Conservation (phyloP, 2,797 vertebrate genomes). For the Enteromius fasciolatus region DNA sequence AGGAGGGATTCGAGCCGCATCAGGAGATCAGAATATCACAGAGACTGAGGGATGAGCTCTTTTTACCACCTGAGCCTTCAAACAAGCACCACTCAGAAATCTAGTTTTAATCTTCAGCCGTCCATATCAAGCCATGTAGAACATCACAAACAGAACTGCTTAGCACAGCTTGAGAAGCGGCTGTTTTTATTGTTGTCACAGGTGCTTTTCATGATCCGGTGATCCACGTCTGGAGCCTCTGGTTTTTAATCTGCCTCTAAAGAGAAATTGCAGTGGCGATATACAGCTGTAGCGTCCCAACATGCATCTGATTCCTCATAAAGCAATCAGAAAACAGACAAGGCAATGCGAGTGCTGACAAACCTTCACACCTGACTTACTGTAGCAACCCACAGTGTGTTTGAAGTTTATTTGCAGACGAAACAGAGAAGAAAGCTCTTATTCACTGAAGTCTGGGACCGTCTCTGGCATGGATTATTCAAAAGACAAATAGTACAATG, state of each 20-base stretch:
- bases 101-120: slow-evolving; percentile 12
- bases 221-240: slow-evolving; percentile 14
- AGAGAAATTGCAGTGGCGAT: slow-evolving; percentile 1
- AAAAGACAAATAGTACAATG: slow-evolving; percentile 47
- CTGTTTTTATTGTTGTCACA: slow-evolving; percentile 27
- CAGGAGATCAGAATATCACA: not conserved
- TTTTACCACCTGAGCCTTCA: slow-evolving; percentile 1
- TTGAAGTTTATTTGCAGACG: slow-evolving; percentile 21
- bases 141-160: not conserved
- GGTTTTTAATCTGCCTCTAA: slow-evolving; percentile 30
- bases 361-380: slow-evolving; percentile 27
- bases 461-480: slow-evolving; percentile 32
- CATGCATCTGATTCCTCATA: slow-evolving; percentile 30
- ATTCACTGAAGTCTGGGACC: slow-evolving; percentile 30
- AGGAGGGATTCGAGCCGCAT: not conserved
- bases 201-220: slow-evolving; percentile 19
- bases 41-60: not conserved
- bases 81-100: slow-evolving; percentile 11
- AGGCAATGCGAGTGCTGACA: slow-evolving; percentile 31
- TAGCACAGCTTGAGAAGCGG: slow-evolving; percentile 10
- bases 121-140: not conserved
- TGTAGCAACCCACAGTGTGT: slow-evolving; percentile 4
- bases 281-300: slow-evolving; percentile 1
- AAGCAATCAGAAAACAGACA: slow-evolving; percentile 36
- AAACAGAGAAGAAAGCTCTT: slow-evolving; percentile 30